phyloP scores from a whole-genome alignment of 1,140 invertebrate species.

The Drosophila prosaltans region DNA sequence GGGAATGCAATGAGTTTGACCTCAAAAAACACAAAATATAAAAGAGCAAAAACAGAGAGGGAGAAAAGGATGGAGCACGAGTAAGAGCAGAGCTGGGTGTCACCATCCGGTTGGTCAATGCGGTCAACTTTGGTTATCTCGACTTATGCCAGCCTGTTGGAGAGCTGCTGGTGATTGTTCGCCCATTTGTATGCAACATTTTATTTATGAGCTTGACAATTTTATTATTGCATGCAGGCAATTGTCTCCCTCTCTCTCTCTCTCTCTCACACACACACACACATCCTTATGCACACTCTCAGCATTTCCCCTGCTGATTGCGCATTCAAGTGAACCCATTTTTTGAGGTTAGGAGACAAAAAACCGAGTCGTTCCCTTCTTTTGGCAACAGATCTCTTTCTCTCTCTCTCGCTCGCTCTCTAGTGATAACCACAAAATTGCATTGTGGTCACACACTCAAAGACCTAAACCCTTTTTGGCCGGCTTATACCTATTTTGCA shows the following conservation, averaged over 20 bases:
- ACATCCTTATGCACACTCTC: neutral
- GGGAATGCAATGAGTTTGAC: slow-evolving; percentile 36
- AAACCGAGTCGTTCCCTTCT: neutral
- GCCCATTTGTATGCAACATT: slow-evolving; percentile 44
- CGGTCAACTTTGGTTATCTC: slow-evolving; percentile 45
- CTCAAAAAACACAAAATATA: slow-evolving; percentile 21
- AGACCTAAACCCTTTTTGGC: slow-evolving; percentile 24
- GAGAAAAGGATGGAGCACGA: neutral
- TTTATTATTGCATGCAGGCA: slow-evolving; percentile 39
- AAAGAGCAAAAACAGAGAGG: neutral
- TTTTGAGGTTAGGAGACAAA: slow-evolving; percentile 17
- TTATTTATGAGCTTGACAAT: slow-evolving; percentile 53
- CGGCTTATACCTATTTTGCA: slow-evolving; percentile 41
- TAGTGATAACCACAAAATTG: slow-evolving; percentile 54
- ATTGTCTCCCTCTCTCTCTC: neutral
- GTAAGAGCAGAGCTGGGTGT: neutral
- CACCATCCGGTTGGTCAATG: slow-evolving; percentile 25
- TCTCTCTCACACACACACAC: slow-evolving; percentile 18
- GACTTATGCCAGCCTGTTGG: slow-evolving; percentile 6
- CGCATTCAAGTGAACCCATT: slow-evolving; percentile 40
- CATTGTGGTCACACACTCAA: slow-evolving; percentile 44
- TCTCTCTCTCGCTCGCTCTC: slow-evolving; percentile 16
- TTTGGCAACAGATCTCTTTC: neutral
- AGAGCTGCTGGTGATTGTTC: slow-evolving; percentile 22
- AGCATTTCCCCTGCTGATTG: slow-evolving; percentile 40